A percentile compares a stretch with the other conserved stretches of the same genome.
phyloP scores from a whole-genome alignment of 2,113 vertebrate genomes.

The Psilopsiagon aymara region DNA sequence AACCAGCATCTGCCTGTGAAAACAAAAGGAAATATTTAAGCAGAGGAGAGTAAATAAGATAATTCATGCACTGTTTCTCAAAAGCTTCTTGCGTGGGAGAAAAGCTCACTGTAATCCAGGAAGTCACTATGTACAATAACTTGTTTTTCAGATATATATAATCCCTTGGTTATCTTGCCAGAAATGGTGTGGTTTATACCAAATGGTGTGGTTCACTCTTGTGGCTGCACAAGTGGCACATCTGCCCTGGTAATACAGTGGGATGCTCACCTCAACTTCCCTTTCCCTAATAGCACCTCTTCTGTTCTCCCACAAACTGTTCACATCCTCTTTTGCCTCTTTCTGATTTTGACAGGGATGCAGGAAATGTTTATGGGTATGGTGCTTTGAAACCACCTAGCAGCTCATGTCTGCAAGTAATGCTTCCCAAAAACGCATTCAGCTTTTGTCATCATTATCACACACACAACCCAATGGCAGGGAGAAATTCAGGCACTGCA shows the following conservation, averaged over 20 bases:
- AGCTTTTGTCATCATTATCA: neutral
- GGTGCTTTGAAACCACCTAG: neutral
- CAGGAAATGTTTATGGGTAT: accelerated
- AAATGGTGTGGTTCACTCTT: neutral
- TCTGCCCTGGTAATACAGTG: neutral
- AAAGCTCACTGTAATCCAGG: neutral
- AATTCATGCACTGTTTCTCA: neutral
- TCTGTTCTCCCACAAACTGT: neutral
- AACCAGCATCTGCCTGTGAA: slow-evolving; percentile 94
- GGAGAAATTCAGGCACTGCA: accelerated
- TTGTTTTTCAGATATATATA: neutral
- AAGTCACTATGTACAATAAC: neutral
- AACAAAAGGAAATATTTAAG: neutral
- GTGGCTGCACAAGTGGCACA: neutral
- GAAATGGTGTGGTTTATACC: neutral
- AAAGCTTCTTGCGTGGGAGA: neutral
- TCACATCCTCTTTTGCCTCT: neutral
- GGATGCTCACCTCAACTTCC: neutral
- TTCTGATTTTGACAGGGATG: neutral
- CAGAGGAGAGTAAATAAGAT: neutral
- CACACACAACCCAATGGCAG: neutral
- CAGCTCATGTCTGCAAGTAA: neutral
- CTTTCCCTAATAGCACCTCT: neutral
- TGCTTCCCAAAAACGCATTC: neutral
- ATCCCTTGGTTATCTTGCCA: neutral